Conservation (phyloP, 2,888 invertebrate genomes). For the Galerucella nymphaeae region DNA sequence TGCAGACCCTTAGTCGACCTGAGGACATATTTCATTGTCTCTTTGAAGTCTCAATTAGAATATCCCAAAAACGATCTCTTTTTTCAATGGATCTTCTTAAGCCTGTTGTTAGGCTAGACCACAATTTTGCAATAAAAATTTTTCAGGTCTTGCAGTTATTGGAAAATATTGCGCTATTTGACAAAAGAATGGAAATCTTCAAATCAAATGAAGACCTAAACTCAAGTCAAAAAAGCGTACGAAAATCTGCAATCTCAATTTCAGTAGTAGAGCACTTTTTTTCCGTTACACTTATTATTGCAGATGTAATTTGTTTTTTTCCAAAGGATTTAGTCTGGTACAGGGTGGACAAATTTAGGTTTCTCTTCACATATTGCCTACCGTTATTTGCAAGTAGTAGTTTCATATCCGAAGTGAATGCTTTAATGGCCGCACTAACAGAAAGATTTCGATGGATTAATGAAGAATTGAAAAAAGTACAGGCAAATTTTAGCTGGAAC, state of each 20-base stretch:
- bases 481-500: not conserved
- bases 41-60: no score
- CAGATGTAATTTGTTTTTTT: slow-evolving; percentile 23
- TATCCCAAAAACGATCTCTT: no score
- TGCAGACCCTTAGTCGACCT: no score
- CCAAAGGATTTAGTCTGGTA: not conserved
- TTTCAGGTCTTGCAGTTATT: not conserved
- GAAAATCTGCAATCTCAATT: not conserved
- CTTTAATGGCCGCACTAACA: not conserved
- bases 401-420: slow-evolving; percentile 20
- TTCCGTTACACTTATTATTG: slow-evolving; percentile 13
- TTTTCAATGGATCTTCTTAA: no score
- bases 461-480: slow-evolving; percentile 8
- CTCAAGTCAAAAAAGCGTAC: not conserved
- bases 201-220: not conserved
- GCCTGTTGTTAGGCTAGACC: no score
- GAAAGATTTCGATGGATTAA: slow-evolving; percentile 20
- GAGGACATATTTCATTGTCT: no score
- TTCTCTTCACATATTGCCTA: slow-evolving; percentile 17
- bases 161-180: not conserved
- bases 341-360: slow-evolving; percentile 4
- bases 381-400: slow-evolving; percentile 19
- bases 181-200: slow-evolving; percentile 3
- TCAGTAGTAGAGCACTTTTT: slow-evolving; percentile 9
- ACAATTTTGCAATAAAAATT: not conserved